Conservation (phyloP, 2,113 vertebrate genomes). For the Rhinoptilus africanus region DNA sequence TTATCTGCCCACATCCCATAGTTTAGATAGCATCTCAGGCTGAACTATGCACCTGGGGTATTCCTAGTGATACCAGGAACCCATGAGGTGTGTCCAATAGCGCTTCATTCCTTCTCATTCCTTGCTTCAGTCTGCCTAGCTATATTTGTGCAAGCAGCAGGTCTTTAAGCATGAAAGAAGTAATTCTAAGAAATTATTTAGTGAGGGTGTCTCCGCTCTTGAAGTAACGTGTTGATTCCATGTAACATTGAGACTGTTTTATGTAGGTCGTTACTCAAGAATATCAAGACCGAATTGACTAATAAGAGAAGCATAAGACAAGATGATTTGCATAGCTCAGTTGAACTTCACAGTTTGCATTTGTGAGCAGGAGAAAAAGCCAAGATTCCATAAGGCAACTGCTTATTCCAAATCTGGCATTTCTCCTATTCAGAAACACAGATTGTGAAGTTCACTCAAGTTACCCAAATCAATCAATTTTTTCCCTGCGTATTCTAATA, state of each 20-base stretch:
- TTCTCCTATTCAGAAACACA: slow-evolving; percentile 57
- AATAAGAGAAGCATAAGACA: slow-evolving; percentile 49
- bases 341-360: slow-evolving; percentile 62
- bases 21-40: slow-evolving; percentile 6
- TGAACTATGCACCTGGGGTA: background rate
- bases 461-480: slow-evolving; percentile 6
- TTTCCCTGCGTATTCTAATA: background rate
- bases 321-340: slow-evolving; percentile 48
- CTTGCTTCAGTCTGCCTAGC: background rate
- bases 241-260: background rate
- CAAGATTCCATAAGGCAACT: slow-evolving; percentile 61
- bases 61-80: background rate
- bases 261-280: slow-evolving; percentile 29
- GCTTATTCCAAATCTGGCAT: slow-evolving; percentile 61
- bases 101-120: background rate
- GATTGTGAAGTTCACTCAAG: slow-evolving; percentile 47
- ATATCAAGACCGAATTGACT: slow-evolving; percentile 31
- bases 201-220: background rate
- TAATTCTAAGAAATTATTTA: slow-evolving; percentile 19
- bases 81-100: background rate
- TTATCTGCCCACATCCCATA: background rate
- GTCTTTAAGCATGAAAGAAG: background rate
- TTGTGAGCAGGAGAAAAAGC: slow-evolving; percentile 52
- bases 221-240: slow-evolving; percentile 10
- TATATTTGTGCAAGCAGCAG: background rate